phyloP scores from a whole-genome alignment of 2,888 invertebrate genomes.

The Apodemia mormo region DNA sequence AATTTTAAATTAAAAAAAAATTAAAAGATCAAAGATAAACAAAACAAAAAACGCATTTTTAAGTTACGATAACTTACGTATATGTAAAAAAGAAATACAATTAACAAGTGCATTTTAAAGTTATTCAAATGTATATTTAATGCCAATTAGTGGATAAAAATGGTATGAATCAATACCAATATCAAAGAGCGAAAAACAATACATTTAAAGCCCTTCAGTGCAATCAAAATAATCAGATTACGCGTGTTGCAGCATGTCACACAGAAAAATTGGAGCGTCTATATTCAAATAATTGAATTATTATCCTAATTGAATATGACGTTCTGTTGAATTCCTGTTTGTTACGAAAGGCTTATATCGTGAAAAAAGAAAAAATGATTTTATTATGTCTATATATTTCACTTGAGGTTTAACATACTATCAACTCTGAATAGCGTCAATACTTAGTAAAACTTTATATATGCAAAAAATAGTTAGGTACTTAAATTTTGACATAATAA shows the following conservation, averaged over 20 bases:
- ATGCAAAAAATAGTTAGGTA: too few species aligned
- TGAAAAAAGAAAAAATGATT: too few species aligned
- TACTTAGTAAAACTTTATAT: too few species aligned
- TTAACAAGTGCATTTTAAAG: not conserved
- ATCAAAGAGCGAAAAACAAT: conserved; percentile 27
- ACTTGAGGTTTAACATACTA: too few species aligned
- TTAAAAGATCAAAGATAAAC: too few species aligned
- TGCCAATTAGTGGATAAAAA: not conserved
- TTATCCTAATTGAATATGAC: conserved; percentile 55
- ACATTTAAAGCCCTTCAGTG: conserved; percentile 34
- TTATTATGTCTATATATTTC: too few species aligned
- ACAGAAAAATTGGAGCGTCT: conserved; percentile 61
- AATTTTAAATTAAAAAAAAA: too few species aligned
- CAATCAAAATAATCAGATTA: conserved; percentile 66
- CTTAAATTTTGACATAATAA: too few species aligned
- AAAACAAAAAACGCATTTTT: too few species aligned
- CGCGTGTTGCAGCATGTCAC: conserved; percentile 47
- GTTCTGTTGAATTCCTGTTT: not conserved
- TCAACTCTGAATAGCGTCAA: too few species aligned
- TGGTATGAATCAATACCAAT: not conserved
- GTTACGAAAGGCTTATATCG: not conserved
- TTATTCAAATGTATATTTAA: not conserved
- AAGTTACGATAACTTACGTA: too few species aligned
- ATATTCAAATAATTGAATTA: conserved; percentile 65
- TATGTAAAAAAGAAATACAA: too few species aligned